Percentiles rank a stretch among this genome's conserved stretches.
Evolutionary conservation across 2,113 vertebrate species (phyloP).

Genomic region (Calyptomena viridis): DNA sequence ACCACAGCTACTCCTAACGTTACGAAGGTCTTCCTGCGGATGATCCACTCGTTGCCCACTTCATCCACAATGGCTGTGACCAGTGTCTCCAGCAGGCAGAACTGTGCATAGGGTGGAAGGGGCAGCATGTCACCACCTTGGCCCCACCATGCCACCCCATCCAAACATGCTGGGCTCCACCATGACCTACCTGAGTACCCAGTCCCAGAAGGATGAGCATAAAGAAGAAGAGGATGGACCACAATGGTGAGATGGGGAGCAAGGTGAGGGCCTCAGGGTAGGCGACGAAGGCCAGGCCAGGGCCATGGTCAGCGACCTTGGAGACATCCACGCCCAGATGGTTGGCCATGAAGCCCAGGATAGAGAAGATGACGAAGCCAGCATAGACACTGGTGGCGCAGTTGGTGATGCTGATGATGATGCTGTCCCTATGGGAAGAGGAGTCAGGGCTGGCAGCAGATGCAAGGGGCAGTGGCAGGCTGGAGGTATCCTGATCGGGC

Average conservation of each 20-base stretch:
- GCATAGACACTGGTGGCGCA: conserved; percentile 96
- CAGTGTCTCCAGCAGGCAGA: conserved; percentile 94
- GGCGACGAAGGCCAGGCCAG: conserved; percentile 93
- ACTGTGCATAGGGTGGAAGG: conserved; percentile 64
- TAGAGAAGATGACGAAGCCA: conserved; percentile 98
- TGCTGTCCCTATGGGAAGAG: conserved; percentile 86
- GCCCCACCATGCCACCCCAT: not conserved
- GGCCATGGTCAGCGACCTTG: conserved; percentile 93
- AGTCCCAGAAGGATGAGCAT: conserved; percentile 98
- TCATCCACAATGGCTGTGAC: conserved; percentile 96
- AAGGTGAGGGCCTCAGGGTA: conserved; percentile 96
- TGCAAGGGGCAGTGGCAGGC: accelerated
- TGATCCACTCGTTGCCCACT: conserved; percentile 96
- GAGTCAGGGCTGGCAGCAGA: accelerated
- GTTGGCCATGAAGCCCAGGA: conserved; percentile 97
- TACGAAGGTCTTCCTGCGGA: conserved; percentile 87
- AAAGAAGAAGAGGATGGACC: conserved; percentile 98
- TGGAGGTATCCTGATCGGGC: accelerated
- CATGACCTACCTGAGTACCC: conserved; percentile 88
- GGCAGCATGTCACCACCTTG: not conserved
- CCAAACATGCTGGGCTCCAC: not conserved
- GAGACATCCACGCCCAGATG: conserved; percentile 93
- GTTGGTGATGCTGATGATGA: conserved; percentile 98
- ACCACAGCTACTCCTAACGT: conserved; percentile 86
- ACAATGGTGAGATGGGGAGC: conserved; percentile 91